A percentile compares a stretch with the other conserved stretches of the same genome.
phyloP scores from a whole-genome alignment of 2,797 vertebrate genomes.

The Lepilemur ruficaudatus region DNA sequence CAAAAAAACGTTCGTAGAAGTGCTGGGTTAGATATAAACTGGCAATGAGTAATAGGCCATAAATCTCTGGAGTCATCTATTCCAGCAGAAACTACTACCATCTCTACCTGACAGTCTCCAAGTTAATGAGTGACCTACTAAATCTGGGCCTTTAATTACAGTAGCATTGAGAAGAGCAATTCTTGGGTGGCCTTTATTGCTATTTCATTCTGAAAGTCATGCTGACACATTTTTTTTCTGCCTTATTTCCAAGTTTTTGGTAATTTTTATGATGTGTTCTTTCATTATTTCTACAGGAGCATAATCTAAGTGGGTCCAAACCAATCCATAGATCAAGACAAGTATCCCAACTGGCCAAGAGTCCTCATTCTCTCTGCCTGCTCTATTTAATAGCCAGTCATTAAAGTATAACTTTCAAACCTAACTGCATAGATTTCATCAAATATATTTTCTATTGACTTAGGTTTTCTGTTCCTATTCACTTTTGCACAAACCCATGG shows the following conservation, averaged over 20 bases:
- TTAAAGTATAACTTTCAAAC: conserved; percentile 22
- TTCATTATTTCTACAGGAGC: not conserved
- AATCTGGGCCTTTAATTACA: not conserved
- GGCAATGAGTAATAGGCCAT: not conserved
- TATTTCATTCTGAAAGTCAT: not conserved
- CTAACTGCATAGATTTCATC: not conserved
- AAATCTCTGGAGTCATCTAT: not conserved
- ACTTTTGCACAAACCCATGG: not conserved
- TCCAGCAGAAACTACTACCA: not conserved
- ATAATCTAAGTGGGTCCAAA: not conserved
- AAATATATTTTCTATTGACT: not conserved
- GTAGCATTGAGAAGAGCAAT: not conserved
- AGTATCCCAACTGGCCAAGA: not conserved
- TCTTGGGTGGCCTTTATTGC: not conserved
- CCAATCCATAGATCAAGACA: not conserved
- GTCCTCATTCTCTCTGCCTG: not conserved
- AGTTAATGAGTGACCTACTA: not conserved
- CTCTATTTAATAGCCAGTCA: not conserved
- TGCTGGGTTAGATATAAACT: not conserved
- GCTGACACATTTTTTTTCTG: not conserved
- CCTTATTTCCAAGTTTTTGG: not conserved
- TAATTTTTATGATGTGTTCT: not conserved
- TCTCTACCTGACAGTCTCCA: not conserved
- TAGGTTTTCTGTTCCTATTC: not conserved
- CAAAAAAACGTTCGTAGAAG: not conserved